These are phyloP conservation scores for Polyergus mexicanus DNA, from an alignment of 1,140 invertebrate genomes.

Conservation along the genomic window DNA sequence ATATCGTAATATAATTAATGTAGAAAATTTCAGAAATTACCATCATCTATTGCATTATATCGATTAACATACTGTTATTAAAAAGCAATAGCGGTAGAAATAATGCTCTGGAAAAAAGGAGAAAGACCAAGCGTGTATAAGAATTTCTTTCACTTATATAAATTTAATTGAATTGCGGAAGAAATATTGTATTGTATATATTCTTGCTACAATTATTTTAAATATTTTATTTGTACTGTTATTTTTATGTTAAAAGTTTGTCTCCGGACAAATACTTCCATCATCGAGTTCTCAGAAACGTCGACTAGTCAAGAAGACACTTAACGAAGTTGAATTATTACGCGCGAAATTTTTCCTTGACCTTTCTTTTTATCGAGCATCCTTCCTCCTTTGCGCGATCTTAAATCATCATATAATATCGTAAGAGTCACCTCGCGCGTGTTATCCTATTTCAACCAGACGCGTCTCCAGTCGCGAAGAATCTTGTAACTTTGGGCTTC, in stretches of 20 bases:
- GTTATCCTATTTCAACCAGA: slow-evolving; percentile 3
- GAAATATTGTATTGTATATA: not conserved
- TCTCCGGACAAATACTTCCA: not conserved
- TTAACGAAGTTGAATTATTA: not conserved
- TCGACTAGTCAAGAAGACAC: not conserved
- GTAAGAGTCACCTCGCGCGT: not conserved
- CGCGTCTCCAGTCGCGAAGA: not conserved
- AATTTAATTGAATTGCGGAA: not conserved
- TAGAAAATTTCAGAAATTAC: not conserved
- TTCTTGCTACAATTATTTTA: not conserved
- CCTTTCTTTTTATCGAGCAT: not conserved
- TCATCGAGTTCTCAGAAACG: not conserved
- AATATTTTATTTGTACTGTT: not conserved
- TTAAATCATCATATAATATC: slow-evolving; percentile 41
- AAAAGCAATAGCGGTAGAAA: not conserved
- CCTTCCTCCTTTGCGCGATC: not conserved
- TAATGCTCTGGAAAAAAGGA: not conserved
- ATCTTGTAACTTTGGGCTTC: slow-evolving; percentile 34
- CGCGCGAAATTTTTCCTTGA: not conserved
- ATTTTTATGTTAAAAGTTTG: not conserved
- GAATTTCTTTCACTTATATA: not conserved
- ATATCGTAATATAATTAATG: not conserved
- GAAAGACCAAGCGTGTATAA: not conserved
- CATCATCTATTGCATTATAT: not conserved
- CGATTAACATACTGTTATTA: not conserved